phyloP scores from a whole-genome alignment of 2,888 invertebrate genomes.

The Pecten maximus region DNA sequence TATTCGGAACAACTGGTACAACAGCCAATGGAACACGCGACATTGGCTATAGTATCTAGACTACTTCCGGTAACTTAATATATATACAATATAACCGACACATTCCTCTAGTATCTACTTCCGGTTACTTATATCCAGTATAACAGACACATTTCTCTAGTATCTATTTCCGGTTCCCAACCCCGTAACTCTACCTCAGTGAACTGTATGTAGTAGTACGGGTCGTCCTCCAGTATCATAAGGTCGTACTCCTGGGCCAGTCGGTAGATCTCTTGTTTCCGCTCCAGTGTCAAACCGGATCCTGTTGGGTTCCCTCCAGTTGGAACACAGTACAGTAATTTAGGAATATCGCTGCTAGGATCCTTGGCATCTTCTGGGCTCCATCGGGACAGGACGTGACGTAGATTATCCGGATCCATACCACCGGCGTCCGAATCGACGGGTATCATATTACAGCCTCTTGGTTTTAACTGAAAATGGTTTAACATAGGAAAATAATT shows the following conservation, averaged over 20 bases:
- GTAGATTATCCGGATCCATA: constrained; percentile 86
- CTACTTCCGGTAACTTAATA: no score
- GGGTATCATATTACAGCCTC: constrained; percentile 87
- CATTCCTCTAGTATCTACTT: no score
- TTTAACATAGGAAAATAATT: no score
- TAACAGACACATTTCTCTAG: no score
- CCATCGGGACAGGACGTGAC: constrained; percentile 84
- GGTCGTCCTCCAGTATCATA: constrained; percentile 91
- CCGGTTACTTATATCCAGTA: no score
- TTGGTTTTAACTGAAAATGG: constrained; percentile 87
- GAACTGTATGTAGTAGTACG: constrained; percentile 91
- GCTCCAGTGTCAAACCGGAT: constrained; percentile 86
- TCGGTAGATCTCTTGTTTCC: constrained; percentile 88
- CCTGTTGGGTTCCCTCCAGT: constrained; percentile 91
- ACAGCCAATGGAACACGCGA: no score
- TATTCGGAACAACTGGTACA: no score
- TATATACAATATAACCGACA: no score
- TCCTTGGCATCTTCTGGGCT: constrained; percentile 82
- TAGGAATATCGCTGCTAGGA: constrained; percentile 87
- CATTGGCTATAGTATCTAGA: no score
- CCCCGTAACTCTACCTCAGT: constrained; percentile 62
- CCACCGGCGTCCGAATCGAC: constrained; percentile 89
- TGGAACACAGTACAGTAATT: constrained; percentile 88
- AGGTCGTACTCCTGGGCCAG: constrained; percentile 90
- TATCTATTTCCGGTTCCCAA: no score